Conservation (phyloP, 2,888 invertebrate genomes). For the Lycia hirtaria region DNA sequence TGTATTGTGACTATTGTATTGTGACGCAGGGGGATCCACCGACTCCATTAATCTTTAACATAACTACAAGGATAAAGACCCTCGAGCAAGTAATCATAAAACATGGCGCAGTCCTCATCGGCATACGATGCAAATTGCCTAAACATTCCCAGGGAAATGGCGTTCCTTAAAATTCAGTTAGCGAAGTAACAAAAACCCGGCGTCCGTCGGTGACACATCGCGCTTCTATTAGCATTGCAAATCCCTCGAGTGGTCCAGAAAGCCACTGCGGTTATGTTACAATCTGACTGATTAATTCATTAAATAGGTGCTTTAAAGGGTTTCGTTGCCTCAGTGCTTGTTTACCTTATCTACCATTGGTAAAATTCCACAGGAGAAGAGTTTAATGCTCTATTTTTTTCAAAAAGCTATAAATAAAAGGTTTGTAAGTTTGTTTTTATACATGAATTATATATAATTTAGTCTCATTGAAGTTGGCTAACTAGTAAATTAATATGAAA, state of each 20-base stretch:
- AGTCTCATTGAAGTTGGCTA: no score
- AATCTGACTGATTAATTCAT: constrained; percentile 2
- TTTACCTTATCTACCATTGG: no score
- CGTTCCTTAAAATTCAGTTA: constrained; percentile 35
- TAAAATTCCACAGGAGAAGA: no score
- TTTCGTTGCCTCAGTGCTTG: no score
- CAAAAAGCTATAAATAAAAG: no score
- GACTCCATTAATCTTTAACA: not conserved
- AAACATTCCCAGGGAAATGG: constrained; percentile 24
- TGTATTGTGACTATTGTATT: no score
- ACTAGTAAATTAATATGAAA: no score
- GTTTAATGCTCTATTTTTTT: no score
- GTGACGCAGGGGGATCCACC: no score
- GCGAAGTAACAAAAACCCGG: constrained; percentile 35
- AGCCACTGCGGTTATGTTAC: constrained; percentile 4
- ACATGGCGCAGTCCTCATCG: constrained; percentile 1
- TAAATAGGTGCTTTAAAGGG: not conserved
- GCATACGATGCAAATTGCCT: constrained; percentile 26
- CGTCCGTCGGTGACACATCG: constrained; percentile 18
- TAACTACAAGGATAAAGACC: not conserved
- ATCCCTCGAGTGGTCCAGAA: constrained; percentile 10
- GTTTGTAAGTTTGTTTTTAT: no score
- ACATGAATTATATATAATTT: no score
- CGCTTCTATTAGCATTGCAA: constrained; percentile 14
- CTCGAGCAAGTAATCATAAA: constrained; percentile 13